Evolutionary conservation across 2,888 invertebrate genomes (phyloP).

Genomic region (Cinara cedri): DNA sequence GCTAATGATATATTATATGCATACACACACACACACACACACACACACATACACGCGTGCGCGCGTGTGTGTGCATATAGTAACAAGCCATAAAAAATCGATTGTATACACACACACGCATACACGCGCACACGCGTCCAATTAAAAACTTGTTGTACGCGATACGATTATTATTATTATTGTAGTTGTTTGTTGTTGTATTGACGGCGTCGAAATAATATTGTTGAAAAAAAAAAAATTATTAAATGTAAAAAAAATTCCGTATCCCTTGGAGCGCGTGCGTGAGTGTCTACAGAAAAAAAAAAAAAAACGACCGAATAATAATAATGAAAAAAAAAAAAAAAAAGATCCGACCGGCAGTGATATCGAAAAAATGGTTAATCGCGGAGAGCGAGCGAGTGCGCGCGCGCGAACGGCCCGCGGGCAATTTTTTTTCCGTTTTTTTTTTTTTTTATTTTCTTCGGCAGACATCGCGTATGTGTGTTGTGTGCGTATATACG

Average conservation of each 20-base stretch:
- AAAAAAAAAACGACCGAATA: too few species aligned
- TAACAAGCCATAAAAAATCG: not conserved
- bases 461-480: not conserved
- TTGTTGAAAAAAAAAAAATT: not conserved
- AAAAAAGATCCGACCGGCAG: too few species aligned
- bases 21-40: too few species aligned
- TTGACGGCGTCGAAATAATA: not conserved
- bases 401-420: not conserved
- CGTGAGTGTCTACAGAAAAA: not conserved
- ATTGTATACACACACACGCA: not conserved
- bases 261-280: not conserved
- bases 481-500: too few species aligned
- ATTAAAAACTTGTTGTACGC: slow-evolving; percentile 34
- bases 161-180: slow-evolving; percentile 10
- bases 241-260: not conserved
- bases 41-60: too few species aligned
- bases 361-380: too few species aligned
- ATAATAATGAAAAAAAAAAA: too few species aligned
- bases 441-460: not conserved
- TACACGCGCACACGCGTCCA: not conserved
- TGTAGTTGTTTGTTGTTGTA: too few species aligned
- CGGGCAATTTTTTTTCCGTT: slow-evolving; percentile 2
- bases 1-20: slow-evolving; percentile 25
- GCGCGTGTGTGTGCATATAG: too few species aligned
- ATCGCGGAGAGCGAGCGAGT: not conserved